These are phyloP conservation scores for Coreoperca whiteheadi DNA, from an alignment of 2,113 vertebrate genomes.

Conservation along the genomic window DNA sequence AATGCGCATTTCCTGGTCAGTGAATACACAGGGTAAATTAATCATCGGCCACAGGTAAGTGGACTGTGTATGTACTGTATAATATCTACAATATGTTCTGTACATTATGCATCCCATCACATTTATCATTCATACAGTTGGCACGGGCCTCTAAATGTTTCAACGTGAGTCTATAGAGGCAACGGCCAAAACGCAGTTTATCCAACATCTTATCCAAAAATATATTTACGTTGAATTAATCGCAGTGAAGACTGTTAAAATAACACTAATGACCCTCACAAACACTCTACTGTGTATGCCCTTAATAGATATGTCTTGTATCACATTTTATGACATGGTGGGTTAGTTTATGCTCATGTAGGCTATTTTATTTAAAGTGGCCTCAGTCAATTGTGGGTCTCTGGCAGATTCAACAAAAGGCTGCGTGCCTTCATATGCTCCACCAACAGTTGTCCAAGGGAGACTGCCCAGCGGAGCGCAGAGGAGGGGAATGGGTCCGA, in stretches of 20 bases:
- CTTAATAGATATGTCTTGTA: neutral
- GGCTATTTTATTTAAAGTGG: neutral
- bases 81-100: neutral
- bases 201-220: neutral
- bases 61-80: no score
- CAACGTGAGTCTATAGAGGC: neutral
- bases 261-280: neutral
- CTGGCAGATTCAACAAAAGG: constrained; percentile 3
- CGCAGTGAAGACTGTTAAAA: neutral
- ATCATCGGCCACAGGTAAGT: neutral
- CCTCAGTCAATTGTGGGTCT: neutral
- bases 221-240: neutral
- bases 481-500: constrained; percentile 28
- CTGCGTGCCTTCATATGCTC: constrained; percentile 24
- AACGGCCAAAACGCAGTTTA: neutral
- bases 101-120: neutral
- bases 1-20: neutral
- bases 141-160: no score
- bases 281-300: no score
- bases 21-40: neutral
- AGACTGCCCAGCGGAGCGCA: constrained; percentile 17
- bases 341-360: no score
- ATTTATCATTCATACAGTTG: neutral
- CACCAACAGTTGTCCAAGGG: constrained; percentile 46
- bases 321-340: neutral